Base-by-base conservation (phyloP, 1,140 invertebrate species). In the Proctacanthus coquilletti region DNA sequence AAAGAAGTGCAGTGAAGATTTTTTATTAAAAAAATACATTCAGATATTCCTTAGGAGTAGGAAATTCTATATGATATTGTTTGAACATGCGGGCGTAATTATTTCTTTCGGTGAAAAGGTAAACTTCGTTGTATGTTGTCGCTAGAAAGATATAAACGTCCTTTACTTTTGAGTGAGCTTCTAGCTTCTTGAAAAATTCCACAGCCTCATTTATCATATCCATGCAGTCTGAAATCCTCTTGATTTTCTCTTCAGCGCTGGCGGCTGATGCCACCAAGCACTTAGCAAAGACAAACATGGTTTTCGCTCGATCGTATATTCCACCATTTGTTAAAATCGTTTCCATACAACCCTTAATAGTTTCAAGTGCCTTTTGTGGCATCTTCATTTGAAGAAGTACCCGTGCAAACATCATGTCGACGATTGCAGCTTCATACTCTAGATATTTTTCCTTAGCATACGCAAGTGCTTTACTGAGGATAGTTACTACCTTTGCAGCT, bases 371-470 rank as follows among this genome's bases (percentile, higher is more conserved):
- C 60, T 84, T 81, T 40, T 70, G 68, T 0, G 80, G 71, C 53
- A 84, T 71, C 13, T 74, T 74, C 63, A 85, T 72, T 34, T 76
- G 62, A 13, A 87, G 57, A 62, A 87, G 60, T 1, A 72, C 63
- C 50, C 82, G 78, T 0, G 83, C 83, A 30, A 88, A 68, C 46
- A 85, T 70, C 61, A 87, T 71, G 47, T 80, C 75, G n/a, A 80
- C 70, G 15, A 84, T 50, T 1, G 80, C 74, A 34, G 72, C 67
- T 38, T 82, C 70, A 48, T 82, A 83, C 38, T 80, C 73, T 44
- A 88, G 63, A 60, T 84, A 74, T 47, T 82, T 76, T 13, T 71
- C 67, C 23, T 70, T 68, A 9, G 81, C 76, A 32, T 80, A 61
- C 18, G 77, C 70, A 11, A 85, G 60, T 30, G 81, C 81, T 38